Percentiles rank a stretch among this genome's conserved stretches.
Conservation (phyloP, 2,888 invertebrate species). For the Argyra leucocephala region DNA sequence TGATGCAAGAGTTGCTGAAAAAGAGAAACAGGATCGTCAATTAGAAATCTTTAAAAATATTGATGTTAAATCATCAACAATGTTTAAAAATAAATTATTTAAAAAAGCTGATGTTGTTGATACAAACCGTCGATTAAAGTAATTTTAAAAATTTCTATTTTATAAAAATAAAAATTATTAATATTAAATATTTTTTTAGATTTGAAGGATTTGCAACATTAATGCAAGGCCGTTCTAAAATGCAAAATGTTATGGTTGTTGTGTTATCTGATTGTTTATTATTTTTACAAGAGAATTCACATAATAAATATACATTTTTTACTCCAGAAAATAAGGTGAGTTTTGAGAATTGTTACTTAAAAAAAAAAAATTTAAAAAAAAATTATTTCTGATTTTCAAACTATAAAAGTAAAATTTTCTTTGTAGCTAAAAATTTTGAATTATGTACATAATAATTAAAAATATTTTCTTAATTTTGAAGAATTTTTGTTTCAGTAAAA, state of each 20-base stretch:
- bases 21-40: slow-evolving; percentile 80
- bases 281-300: slow-evolving; percentile 84
- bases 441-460: too few species aligned
- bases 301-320: slow-evolving; percentile 79
- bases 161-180: slow-evolving; percentile 5
- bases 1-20: slow-evolving; percentile 85
- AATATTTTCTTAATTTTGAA: too few species aligned
- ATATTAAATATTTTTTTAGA: slow-evolving; percentile 34
- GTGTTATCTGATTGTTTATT: slow-evolving; percentile 85
- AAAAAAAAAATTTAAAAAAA: too few species aligned
- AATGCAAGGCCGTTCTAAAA: slow-evolving; percentile 85
- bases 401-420: too few species aligned
- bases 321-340: slow-evolving; percentile 85
- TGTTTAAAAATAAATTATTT: slow-evolving; percentile 76
- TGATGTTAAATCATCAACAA: slow-evolving; percentile 84
- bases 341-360: background rate
- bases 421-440: too few species aligned
- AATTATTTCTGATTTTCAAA: too few species aligned
- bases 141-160: slow-evolving; percentile 28
- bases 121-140: slow-evolving; percentile 70
- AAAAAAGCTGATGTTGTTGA: slow-evolving; percentile 85
- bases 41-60: slow-evolving; percentile 85
- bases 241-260: slow-evolving; percentile 78
- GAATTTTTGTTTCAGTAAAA: too few species aligned
- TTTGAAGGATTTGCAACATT: slow-evolving; percentile 83